phyloP scores from a whole-genome alignment of 2,888 invertebrate genomes.

The Rhamphomyia laevipes region DNA sequence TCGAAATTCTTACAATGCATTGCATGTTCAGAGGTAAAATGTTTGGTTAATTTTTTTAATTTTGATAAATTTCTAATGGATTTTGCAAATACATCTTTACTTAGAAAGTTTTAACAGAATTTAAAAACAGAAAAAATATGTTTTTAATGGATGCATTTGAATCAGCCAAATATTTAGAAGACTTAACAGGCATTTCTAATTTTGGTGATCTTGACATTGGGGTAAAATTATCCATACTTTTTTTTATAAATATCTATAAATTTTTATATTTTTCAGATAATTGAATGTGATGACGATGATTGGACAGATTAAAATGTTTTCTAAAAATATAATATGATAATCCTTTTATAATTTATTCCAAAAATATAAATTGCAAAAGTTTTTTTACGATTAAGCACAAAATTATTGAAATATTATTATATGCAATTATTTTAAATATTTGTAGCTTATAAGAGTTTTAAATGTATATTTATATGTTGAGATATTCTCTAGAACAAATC shows the following conservation, averaged over 20 bases:
- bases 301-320: conserved; percentile 10
- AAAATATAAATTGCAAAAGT: too few species aligned
- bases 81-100: conserved; percentile 6
- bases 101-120: conserved; percentile 39
- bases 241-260: not conserved
- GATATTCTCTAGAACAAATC: too few species aligned
- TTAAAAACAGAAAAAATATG: conserved; percentile 45
- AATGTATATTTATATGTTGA: too few species aligned
- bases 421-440: too few species aligned
- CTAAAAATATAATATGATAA: not conserved
- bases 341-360: too few species aligned
- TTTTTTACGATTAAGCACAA: too few species aligned
- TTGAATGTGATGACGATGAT: conserved; percentile 32
- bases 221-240: conserved; percentile 23
- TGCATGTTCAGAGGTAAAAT: conserved; percentile 63
- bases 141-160: conserved; percentile 73
- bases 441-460: too few species aligned
- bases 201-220: conserved; percentile 48
- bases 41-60: not conserved
- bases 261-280: conserved; percentile 23
- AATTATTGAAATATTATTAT: too few species aligned
- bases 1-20: conserved; percentile 81
- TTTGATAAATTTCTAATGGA: not conserved
- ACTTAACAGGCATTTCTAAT: conserved; percentile 66
- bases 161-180: conserved; percentile 70